Percentiles rank a stretch among this genome's conserved stretches.
Conservation (phyloP, 2,113 vertebrate genomes). For the Nesogale talazaci region DNA sequence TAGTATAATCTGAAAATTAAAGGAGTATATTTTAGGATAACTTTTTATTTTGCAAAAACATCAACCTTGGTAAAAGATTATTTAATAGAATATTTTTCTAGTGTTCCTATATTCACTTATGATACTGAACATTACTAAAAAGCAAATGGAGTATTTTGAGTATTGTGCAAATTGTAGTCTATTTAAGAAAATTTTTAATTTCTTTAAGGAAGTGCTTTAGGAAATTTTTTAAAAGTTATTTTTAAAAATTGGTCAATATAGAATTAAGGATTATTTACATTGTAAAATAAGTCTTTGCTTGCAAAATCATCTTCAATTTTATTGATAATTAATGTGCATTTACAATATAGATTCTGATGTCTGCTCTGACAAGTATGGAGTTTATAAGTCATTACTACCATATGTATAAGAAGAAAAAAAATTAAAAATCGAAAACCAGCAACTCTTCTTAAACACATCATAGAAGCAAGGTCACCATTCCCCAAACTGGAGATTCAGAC, state of each 20-base stretch:
- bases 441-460: not conserved
- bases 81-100: slow-evolving; percentile 11
- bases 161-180: not conserved
- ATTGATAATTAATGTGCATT: not conserved
- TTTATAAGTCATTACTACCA: not conserved
- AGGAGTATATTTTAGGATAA: not conserved
- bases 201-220: not conserved
- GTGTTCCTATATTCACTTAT: slow-evolving; percentile 9
- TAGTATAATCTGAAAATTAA: slow-evolving; percentile 10
- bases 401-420: not conserved
- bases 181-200: not conserved
- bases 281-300: slow-evolving; percentile 25
- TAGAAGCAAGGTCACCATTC: not conserved
- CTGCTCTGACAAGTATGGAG: not conserved
- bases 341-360: not conserved
- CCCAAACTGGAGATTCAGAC: not conserved
- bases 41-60: not conserved
- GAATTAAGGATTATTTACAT: not conserved
- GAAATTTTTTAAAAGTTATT: not conserved
- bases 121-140: slow-evolving; percentile 2
- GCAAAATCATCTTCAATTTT: slow-evolving; percentile 8
- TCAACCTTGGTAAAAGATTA: slow-evolving; percentile 9
- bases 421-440: not conserved
- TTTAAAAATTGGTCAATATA: not conserved
- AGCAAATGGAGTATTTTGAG: not conserved